Base-by-base conservation (phyloP, 1,140 invertebrate species). In the Drosophila malerkotliana region DNA sequence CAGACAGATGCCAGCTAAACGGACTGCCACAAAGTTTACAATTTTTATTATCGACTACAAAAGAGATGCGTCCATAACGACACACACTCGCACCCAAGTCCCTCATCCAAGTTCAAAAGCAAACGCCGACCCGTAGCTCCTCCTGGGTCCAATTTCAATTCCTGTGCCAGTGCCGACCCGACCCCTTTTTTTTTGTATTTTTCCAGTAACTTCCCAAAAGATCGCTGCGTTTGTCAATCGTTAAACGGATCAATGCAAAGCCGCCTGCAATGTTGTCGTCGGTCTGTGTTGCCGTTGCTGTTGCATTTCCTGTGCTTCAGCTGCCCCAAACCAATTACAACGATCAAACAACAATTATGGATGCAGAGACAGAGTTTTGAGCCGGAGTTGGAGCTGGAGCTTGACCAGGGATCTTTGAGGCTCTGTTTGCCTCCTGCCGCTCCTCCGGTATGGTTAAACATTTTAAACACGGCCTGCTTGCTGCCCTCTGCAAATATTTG, bases 321-420 rank as follows among this genome's bases (percentile, higher is more conserved):
- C 72, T 63, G 14, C 78, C 78, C 45, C 79, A 89, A 89, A 89
- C 84, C 84, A 89, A 89, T 89, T 89, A 89, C 84, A 89, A 89
- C 60, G 84, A 89, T 89, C 84, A 89, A 89, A 89, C 84, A 89
- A 89, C 84, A 89, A 89, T 89, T 89, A 89, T 84, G 84, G 45
- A 69, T 69, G 66, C 26, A 12, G 34, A 68, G 66, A 32, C 51
- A 68, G 49, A 28, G 60, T 5, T 54, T 39, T n/a, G 14, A 30
- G 48, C 39, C 45, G 47, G 52, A 62, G 59, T 74, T 78, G 74
- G 69, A 18, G 47, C 39, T 51, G 47, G 51, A 62, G 59, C 79
- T 78, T 75, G 69, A 55, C 74, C 79, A 77, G 68, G 15, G 15
- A 14, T 49, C 53, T 18, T 18, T 18, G 39, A 30, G 45, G 24